Evolutionary conservation across 2,797 vertebrate species (phyloP).

Genomic region (Sebastes baramenuke): DNA sequence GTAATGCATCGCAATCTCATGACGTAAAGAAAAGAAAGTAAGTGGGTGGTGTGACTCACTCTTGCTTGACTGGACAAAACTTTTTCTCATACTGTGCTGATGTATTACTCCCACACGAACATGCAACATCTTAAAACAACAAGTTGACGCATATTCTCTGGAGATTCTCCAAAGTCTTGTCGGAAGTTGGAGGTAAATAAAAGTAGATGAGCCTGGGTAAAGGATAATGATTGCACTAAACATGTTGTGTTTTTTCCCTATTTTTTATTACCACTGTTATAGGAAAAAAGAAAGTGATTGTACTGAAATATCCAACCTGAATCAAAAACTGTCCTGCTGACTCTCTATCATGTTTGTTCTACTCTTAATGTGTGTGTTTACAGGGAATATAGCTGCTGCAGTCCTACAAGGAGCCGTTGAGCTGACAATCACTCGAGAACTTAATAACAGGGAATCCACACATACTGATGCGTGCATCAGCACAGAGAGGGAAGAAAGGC

Average conservation of each 20-base stretch:
- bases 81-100: background rate
- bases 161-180: background rate
- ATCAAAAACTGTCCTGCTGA: background rate
- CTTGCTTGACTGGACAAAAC: background rate
- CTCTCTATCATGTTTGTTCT: background rate
- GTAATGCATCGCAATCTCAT: background rate
- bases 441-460: conserved; percentile 4
- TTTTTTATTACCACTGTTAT: too few relatives aligned
- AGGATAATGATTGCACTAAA: background rate
- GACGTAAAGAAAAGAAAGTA: background rate
- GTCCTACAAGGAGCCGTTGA: conserved; percentile 62
- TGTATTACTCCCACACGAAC: background rate
- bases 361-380: background rate
- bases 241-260: background rate
- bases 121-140: background rate
- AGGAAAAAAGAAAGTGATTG: background rate
- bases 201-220: too few relatives aligned
- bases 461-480: background rate
- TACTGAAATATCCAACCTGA: background rate
- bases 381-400: conserved; percentile 65
- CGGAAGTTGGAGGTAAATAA: background rate
- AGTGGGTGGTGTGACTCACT: background rate
- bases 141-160: background rate
- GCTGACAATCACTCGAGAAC: conserved; percentile 50
- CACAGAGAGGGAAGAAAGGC: conserved; percentile 27